Percentiles rank a stretch among this genome's conserved stretches.
Evolutionary conservation across 2,113 vertebrate genomes (phyloP).

Genomic region (Electrona antarctica): DNA sequence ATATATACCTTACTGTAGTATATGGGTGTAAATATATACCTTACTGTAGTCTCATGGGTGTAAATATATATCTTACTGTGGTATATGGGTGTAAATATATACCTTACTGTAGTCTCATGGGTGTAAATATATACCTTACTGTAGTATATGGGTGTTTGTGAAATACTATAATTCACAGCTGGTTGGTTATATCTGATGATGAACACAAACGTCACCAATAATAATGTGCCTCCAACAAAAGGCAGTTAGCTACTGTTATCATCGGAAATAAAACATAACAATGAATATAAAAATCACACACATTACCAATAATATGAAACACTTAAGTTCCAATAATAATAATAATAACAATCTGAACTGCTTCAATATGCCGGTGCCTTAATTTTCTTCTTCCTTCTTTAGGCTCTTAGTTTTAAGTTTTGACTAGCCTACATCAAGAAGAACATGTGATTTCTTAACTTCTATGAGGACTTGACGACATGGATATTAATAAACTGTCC

Average conservation of each 20-base stretch:
- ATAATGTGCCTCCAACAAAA: slow-evolving; percentile 61
- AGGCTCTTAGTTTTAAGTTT: slow-evolving; percentile 3
- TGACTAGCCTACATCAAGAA: slow-evolving; percentile 30
- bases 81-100: too few species aligned
- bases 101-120: too few species aligned
- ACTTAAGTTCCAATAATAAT: slow-evolving; percentile 13
- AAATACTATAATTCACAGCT: slow-evolving; percentile 66
- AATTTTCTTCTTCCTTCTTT: neutral
- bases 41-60: too few species aligned
- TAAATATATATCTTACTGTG: too few species aligned
- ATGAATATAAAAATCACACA: neutral
- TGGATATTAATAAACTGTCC: too few species aligned
- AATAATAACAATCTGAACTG: neutral
- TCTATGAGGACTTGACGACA: too few species aligned
- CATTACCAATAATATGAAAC: slow-evolving; percentile 14
- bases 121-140: too few species aligned
- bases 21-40: too few species aligned
- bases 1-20: too few species aligned
- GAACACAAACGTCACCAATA: slow-evolving; percentile 54
- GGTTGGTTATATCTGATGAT: slow-evolving; percentile 36
- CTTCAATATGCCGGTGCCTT: slow-evolving; percentile 13
- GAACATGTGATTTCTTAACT: slow-evolving; percentile 51
- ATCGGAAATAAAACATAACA: slow-evolving; percentile 27
- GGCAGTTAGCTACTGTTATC: slow-evolving; percentile 43
- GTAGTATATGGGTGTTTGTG: slow-evolving; percentile 6